A percentile compares a stretch with the other conserved stretches of the same genome.
phyloP scores from a whole-genome alignment of 1,140 invertebrate species.

The Argopecten irradians region DNA sequence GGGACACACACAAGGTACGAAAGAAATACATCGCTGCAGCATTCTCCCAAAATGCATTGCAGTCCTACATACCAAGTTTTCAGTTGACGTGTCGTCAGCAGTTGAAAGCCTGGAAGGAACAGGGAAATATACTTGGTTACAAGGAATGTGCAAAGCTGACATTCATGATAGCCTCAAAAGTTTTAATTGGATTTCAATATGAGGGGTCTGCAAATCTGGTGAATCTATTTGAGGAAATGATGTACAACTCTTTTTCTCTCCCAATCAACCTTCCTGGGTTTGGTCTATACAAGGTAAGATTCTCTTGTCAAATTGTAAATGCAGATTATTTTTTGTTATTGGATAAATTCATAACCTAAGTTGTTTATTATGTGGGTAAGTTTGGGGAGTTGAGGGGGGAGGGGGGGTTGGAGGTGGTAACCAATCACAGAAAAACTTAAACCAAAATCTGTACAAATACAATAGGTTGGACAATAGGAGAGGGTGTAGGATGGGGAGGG shows the following conservation, averaged over 20 bases:
- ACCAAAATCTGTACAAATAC: no score
- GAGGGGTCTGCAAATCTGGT: conserved; percentile 48
- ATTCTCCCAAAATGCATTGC: conserved; percentile 64
- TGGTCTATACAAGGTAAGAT: conserved; percentile 64
- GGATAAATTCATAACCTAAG: background rate
- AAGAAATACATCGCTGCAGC: conserved; percentile 62
- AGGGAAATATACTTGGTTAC: conserved; percentile 58
- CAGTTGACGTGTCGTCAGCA: conserved; percentile 55
- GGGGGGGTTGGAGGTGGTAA: no score
- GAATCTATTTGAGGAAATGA: conserved; percentile 57
- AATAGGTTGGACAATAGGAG: no score
- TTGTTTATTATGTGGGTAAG: background rate
- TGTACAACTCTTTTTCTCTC: conserved; percentile 62
- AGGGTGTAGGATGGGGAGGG: no score
- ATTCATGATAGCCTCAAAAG: conserved; percentile 59
- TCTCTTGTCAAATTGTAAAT: background rate
- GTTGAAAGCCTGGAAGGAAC: conserved; percentile 59
- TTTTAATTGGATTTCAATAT: conserved; percentile 62
- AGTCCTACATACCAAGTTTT: conserved; percentile 58
- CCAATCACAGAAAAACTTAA: no score
- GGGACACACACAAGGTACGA: conserved; percentile 56
- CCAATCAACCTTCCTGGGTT: conserved; percentile 61
- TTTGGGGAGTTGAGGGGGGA: no score
- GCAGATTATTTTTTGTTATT: background rate
- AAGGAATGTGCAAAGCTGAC: conserved; percentile 63